A percentile compares a stretch with the other conserved stretches of the same genome.
Conservation (phyloP, 1,140 invertebrate genomes). For the Colletes latitarsis region DNA sequence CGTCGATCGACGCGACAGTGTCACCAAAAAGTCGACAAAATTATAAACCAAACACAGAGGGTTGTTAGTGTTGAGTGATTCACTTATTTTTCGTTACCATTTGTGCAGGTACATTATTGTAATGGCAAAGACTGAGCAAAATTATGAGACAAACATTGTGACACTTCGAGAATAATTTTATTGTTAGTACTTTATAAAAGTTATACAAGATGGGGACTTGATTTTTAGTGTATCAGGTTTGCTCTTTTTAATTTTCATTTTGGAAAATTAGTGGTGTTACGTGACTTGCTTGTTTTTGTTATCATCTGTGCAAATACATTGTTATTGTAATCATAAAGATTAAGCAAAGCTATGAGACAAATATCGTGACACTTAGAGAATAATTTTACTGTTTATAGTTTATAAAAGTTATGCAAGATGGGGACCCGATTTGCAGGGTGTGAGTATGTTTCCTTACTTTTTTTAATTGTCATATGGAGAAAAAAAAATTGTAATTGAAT, state of each 20-base stretch:
- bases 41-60: not conserved
- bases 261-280: not conserved
- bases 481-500: too few species aligned
- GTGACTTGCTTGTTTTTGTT: not conserved
- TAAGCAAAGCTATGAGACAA: not conserved
- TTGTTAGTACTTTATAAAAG: not conserved
- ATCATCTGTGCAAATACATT: not conserved
- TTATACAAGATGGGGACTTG: slow-evolving; percentile 78
- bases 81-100: too few species aligned
- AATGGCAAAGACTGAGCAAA: too few species aligned
- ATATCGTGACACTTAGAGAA: not conserved
- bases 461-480: too few species aligned
- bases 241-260: too few species aligned
- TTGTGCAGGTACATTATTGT: too few species aligned
- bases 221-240: slow-evolving; percentile 79
- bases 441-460: slow-evolving; percentile 65
- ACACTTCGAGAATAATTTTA: slow-evolving; percentile 2
- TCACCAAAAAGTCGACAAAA: not conserved
- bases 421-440: slow-evolving; percentile 81
- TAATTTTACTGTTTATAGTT: not conserved
- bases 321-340: not conserved
- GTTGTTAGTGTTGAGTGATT: not conserved
- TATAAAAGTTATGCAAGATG: slow-evolving; percentile 67
- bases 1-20: not conserved
- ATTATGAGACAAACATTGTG: not conserved